A percentile compares a stretch with the other conserved stretches of the same genome.
Evolutionary conservation across 92 coral and sea anemone species (phyloP).

Genomic region (Porites cylindrica): DNA sequence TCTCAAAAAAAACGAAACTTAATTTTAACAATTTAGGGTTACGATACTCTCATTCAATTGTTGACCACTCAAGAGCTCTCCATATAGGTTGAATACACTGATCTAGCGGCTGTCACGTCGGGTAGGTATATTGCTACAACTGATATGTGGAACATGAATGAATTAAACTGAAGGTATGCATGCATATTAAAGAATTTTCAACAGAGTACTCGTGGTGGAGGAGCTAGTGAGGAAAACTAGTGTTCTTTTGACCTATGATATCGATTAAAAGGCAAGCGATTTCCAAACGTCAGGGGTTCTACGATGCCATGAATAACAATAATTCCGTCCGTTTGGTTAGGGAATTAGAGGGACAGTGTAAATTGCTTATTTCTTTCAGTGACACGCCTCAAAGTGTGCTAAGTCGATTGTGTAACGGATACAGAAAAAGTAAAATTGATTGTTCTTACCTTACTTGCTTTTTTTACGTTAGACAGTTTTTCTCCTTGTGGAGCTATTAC

Average conservation of each 20-base stretch:
- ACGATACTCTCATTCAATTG: no score
- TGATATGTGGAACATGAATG: not conserved
- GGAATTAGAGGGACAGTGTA: not conserved
- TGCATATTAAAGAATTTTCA: no score
- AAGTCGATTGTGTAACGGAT: not conserved
- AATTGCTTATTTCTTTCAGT: not conserved
- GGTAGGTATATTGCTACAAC: not conserved
- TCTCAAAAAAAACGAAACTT: no score
- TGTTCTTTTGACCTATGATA: constrained; percentile 9
- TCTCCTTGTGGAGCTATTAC: constrained; percentile 5
- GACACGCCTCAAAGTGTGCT: not conserved
- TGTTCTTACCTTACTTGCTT: constrained; percentile 17
- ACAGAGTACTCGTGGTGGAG: not conserved
- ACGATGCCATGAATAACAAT: not conserved
- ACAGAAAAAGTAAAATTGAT: not conserved
- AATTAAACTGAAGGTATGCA: not conserved
- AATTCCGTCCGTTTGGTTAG: not conserved
- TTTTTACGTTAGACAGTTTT: not conserved
- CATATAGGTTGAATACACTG: not conserved
- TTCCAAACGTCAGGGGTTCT: constrained; percentile 33
- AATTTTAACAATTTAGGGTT: no score
- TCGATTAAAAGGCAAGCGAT: constrained; percentile 13
- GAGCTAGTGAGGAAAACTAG: not conserved
- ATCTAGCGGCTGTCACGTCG: not conserved
- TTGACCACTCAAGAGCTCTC: no score